Base-by-base conservation (phyloP, 2,888 invertebrate species). In the Limulus polyphemus region DNA sequence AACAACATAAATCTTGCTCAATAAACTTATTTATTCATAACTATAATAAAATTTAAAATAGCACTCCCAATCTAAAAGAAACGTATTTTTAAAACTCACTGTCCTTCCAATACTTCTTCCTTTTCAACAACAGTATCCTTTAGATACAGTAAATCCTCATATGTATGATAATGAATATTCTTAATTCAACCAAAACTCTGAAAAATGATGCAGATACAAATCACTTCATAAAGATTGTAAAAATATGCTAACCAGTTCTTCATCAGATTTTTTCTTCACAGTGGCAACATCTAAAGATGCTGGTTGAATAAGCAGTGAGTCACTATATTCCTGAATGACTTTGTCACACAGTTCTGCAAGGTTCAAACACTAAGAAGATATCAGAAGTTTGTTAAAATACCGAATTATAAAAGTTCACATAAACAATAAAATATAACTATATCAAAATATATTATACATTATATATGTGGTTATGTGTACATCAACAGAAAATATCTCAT, bases 301-400 rank as follows among this genome's bases (percentile, higher is more conserved):
- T 10, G 94, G 93, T 77, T 92, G 92, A 65, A 97, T 80, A 69
- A 93, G 84, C 80, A 91, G 83, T 5, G 95, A 91, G 81, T 97
- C 95, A 62, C 83, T 81, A 70, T 87, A 86, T 73, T 90, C 88
- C 63, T 75, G 73, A 72, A 94, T 86, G 67, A 94, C 84, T 73
- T 85, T 84, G 78, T 93, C 91, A 56, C 91, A 90, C 64, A 88
- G 78, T 68, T 84, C 83, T 9, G 87, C 86, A 66, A 93, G 77
- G 71, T 84, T 82, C 67, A 70, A 63, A 82, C 84, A 73, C 91
- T 91, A 70, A 82, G n/a, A 54, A 17, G 16, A 13, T 0, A 51
- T 85, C 13, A 13, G 14, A 14, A 51, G 13, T n/a, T 51, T n/a
- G 9, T 51, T 51, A 51, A 7, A 51, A 51, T n/a, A n/a, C 11